Evolutionary conservation across 92 coral and sea anemone species (phyloP), one percentile per base, ranked within the genome.

Genomic region (Umimayanthus chanpuru): DNA sequence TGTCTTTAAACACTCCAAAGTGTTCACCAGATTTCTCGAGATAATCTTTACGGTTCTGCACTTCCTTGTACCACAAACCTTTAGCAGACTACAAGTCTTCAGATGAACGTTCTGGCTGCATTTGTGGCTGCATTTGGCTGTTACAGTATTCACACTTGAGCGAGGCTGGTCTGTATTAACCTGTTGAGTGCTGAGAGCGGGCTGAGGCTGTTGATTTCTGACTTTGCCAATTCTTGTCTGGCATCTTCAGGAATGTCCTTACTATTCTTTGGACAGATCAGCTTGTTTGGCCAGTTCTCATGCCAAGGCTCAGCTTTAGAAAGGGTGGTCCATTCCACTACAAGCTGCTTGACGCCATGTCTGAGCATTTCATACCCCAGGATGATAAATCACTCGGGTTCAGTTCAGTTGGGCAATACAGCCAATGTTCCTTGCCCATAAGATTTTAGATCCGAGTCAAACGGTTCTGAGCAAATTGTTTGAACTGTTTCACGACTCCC

Each of bases 401-500:
- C 36, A 32, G 36, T 32, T 32, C 36, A 32, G 36, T 32, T 32
- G 36, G 36, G 1, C 36, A 32, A 32, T 32, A 32, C 36, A 32
- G 36, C 36, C 36, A 32, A 0, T 32, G 36, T 32, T 32, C 36
- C 36, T 32, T 32, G 36, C 36, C 36, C 36, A 32, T n/a, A 65
- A 76, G 88, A 20, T 56, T 77, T 82, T 88, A 40, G 74, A 81
- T 81, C 81, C 81, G 81, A 61, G 41, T 25, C 39, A 85, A 88
- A 2, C 92, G 87, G 74, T 90, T 90, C 44, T 80, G 84, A 23
- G 86, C 87, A 71, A 90, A 90, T 81, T 85, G 88, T 56, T 80
- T 88, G 21, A 70, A 78, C 47, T 75, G 77, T 68, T 89, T 86
- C 12, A 23, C 53, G 15, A 53, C 89, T 23, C 85, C 90, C 43